phyloP scores from a whole-genome alignment of 2,888 invertebrate species.

The Nomada lathburiana region DNA sequence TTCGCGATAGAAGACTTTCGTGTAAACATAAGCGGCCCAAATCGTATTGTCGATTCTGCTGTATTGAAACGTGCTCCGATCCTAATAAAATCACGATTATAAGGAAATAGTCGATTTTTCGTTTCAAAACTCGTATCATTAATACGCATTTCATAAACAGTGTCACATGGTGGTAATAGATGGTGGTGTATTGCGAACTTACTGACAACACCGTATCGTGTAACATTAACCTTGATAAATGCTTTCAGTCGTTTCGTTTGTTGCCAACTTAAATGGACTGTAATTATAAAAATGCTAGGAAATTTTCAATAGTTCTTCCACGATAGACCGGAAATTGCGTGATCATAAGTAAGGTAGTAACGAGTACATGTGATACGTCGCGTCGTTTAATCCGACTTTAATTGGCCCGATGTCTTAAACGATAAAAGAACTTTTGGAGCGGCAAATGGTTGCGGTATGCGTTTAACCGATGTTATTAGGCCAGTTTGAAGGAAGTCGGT shows the following conservation, averaged over 20 bases:
- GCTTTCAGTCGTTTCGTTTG: conserved; percentile 33
- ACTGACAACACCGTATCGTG: conserved; percentile 33
- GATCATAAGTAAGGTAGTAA: neutral
- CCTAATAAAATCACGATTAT: conserved; percentile 1
- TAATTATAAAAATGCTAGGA: conserved; percentile 51
- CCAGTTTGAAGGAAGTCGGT: conserved; percentile 41
- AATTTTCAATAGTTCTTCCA: conserved; percentile 34
- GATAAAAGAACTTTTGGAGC: conserved; percentile 38
- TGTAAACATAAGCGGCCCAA: conserved; percentile 14
- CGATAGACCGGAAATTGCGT: conserved; percentile 35
- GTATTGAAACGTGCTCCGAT: neutral
- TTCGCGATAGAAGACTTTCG: conserved; percentile 7
- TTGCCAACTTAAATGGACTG: conserved; percentile 41
- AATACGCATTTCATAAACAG: conserved; percentile 19
- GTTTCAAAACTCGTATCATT: conserved; percentile 12
- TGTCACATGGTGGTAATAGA: conserved; percentile 44
- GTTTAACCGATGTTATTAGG: conserved; percentile 34
- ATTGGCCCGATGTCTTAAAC: conserved; percentile 46
- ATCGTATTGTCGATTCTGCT: neutral
- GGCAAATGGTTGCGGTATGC: conserved; percentile 24
- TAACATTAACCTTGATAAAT: conserved; percentile 61
- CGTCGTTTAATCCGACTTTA: conserved; percentile 40
- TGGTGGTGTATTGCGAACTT: conserved; percentile 29
- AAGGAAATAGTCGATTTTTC: neutral
- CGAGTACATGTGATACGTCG: neutral